Conservation (phyloP, 1,140 invertebrate species). For the Trachymyrmex cornetzi region DNA sequence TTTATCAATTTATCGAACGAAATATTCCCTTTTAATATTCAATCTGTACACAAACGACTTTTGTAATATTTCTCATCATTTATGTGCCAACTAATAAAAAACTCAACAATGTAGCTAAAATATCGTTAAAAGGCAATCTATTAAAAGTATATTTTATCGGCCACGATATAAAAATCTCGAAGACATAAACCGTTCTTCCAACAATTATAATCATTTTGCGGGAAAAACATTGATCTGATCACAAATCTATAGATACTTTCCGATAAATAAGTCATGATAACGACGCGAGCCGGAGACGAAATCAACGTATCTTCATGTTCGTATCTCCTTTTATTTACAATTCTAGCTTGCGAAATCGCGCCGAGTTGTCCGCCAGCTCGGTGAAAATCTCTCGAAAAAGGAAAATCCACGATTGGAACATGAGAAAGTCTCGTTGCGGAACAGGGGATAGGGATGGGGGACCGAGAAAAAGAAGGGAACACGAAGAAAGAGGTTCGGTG, state of each 20-base stretch:
- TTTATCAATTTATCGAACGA: background rate
- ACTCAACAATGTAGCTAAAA: constrained; percentile 9
- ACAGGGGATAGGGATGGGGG: background rate
- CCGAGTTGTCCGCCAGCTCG: constrained; percentile 16
- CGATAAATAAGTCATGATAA: constrained; percentile 26
- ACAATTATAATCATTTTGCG: constrained; percentile 15
- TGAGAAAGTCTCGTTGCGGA: constrained; percentile 9
- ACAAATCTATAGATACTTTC: constrained; percentile 25
- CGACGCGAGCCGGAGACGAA: constrained; percentile 41
- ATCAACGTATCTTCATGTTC: background rate
- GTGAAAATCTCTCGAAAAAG: constrained; percentile 43
- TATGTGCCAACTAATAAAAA: background rate
- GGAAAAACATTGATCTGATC: constrained; percentile 22
- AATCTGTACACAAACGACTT: background rate
- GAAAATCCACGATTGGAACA: constrained; percentile 36
- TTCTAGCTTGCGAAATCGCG: constrained; percentile 27
- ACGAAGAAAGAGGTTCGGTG: constrained; percentile 68
- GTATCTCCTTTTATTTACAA: constrained; percentile 45
- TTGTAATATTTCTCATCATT: background rate
- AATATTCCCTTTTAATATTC: constrained; percentile 17
- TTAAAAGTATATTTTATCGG: background rate
- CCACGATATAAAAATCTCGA: background rate
- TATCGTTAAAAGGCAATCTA: background rate
- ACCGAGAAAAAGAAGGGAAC: constrained; percentile 16
- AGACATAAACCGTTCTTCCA: background rate